phyloP scores from a whole-genome alignment of 2,113 vertebrate genomes.

The Guaruba guarouba region DNA sequence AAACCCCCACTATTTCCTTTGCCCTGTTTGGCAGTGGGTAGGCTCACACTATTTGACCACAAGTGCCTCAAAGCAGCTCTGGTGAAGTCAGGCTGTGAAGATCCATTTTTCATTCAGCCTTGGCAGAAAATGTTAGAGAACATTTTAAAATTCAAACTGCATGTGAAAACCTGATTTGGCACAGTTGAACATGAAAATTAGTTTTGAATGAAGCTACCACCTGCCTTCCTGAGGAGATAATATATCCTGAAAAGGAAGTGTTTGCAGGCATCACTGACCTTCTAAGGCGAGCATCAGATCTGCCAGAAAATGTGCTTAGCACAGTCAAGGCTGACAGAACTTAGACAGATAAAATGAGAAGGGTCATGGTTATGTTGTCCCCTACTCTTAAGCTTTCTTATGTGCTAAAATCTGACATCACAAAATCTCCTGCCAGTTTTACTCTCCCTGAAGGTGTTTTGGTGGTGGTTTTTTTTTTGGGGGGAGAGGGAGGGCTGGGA shows the following conservation, averaged over 20 bases:
- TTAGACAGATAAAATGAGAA: not conserved
- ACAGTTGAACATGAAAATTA: slow-evolving; percentile 21
- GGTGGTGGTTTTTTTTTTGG: not conserved
- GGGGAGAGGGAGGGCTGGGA: not conserved
- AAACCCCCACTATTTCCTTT: not conserved
- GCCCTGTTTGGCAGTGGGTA: not conserved
- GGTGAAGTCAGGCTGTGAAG: not conserved
- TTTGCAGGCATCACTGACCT: slow-evolving; percentile 13
- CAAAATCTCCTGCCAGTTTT: not conserved
- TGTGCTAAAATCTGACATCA: not conserved
- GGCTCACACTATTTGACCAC: rapidly evolving
- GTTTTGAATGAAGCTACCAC: slow-evolving; percentile 25
- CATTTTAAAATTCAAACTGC: not conserved
- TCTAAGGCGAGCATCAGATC: not conserved
- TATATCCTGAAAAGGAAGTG: not conserved
- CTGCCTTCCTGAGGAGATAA: slow-evolving; percentile 26
- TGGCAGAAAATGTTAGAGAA: not conserved
- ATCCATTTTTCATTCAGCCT: not conserved
- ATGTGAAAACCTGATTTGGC: slow-evolving; percentile 28
- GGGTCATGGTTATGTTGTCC: not conserved
- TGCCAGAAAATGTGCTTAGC: slow-evolving; percentile 4
- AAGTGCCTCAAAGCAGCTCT: not conserved
- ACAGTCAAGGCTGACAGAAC: not conserved
- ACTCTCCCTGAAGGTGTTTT: not conserved
- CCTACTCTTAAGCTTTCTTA: not conserved